A percentile compares a stretch with the other conserved stretches of the same genome.
These are phyloP conservation scores for Micrastur ruficollis DNA, from an alignment of 2,797 vertebrate genomes.

Conservation along the genomic window DNA sequence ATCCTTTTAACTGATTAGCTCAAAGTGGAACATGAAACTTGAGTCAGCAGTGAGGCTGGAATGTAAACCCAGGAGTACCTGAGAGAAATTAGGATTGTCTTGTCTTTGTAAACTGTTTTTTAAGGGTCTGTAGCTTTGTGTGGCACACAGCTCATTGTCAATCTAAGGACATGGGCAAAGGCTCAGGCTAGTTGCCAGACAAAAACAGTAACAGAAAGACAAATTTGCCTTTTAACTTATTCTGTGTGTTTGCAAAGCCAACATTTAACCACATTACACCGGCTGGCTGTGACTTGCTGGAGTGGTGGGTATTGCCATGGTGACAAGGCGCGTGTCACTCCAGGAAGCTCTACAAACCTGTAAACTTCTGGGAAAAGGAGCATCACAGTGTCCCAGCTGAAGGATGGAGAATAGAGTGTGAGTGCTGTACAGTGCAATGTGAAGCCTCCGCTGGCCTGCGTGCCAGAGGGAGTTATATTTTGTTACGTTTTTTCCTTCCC, in stretches of 20 bases:
- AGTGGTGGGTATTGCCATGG: background rate
- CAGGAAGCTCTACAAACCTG: background rate
- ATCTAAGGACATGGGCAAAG: background rate
- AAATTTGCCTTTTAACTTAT: background rate
- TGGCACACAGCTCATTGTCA: background rate
- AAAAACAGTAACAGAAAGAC: background rate
- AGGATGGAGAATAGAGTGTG: background rate
- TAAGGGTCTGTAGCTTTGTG: background rate
- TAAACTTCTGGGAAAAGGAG: background rate
- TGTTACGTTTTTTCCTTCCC: background rate
- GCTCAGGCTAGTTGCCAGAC: background rate
- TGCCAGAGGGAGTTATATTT: background rate
- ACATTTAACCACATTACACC: background rate
- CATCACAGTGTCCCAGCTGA: background rate
- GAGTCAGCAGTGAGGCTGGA: background rate
- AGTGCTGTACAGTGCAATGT: background rate
- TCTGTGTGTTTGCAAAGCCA: background rate
- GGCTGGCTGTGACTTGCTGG: background rate
- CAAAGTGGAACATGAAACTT: background rate
- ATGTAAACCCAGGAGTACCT: background rate
- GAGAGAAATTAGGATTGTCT: background rate
- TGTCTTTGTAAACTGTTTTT: background rate
- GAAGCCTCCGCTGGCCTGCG: background rate
- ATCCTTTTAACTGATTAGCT: background rate
- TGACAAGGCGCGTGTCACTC: fast-evolving